A percentile compares a stretch with the other conserved stretches of the same genome.
Evolutionary conservation across 2,797 vertebrate genomes (phyloP).

Genomic region (Apogon talboti): DNA sequence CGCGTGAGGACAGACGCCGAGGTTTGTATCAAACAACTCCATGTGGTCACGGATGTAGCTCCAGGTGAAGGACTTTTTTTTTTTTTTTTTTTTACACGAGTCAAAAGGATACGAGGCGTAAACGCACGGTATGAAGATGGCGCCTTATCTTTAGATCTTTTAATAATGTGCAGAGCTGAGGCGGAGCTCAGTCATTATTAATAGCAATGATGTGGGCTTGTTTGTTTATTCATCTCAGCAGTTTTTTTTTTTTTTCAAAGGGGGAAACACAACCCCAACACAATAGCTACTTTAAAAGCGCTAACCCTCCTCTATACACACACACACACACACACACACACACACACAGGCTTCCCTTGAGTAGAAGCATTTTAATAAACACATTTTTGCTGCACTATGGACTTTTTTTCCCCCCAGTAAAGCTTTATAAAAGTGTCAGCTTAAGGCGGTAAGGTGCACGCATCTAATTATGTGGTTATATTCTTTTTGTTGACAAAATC

Average conservation of each 20-base stretch:
- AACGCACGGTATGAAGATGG: constrained; percentile 15
- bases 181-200: constrained; percentile 59
- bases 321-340: constrained; percentile 16
- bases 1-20: background rate
- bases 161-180: constrained; percentile 41
- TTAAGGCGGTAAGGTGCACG: constrained; percentile 55
- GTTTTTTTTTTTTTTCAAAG: constrained; percentile 12
- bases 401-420: constrained; percentile 42
- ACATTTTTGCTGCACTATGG: constrained; percentile 53
- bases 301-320: background rate
- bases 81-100: too few species aligned
- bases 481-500: constrained; percentile 63
- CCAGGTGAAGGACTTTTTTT: too few species aligned
- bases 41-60: background rate
- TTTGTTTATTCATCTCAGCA: constrained; percentile 59
- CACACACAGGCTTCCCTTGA: constrained; percentile 36
- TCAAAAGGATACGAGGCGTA: constrained; percentile 32
- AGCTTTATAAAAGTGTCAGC: constrained; percentile 60
- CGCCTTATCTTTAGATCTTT: constrained; percentile 37
- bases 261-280: constrained; percentile 23
- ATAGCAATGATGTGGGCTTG: constrained; percentile 44
- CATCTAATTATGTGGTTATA: constrained; percentile 60
- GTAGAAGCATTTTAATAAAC: constrained; percentile 67
- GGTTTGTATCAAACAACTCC: too few species aligned
- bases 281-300: constrained; percentile 58